These are phyloP conservation scores for Patiria miniata DNA, from an alignment of 35 echinoderm and acorn worm genomes.

Conservation along the genomic window DNA sequence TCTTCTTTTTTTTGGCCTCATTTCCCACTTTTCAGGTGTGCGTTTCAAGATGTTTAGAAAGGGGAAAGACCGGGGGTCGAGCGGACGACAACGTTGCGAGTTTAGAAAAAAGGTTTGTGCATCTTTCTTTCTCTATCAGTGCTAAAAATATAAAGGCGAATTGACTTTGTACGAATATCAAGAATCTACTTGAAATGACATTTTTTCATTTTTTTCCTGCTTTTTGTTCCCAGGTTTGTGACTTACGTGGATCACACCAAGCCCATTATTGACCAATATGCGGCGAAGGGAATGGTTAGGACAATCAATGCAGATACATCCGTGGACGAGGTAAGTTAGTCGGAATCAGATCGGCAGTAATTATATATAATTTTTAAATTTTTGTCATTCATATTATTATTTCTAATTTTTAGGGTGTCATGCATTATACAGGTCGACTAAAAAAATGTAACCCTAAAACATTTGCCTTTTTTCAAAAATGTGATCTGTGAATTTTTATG, in stretches of 20 bases:
- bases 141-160: background rate
- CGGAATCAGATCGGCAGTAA: background rate
- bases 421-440: no score
- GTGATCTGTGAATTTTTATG: no score
- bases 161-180: background rate
- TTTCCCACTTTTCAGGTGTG: constrained; percentile 39
- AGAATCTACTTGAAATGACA: background rate
- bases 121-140: background rate
- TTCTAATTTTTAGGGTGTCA: no score
- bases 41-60: constrained; percentile 73
- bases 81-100: constrained; percentile 89
- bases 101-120: constrained; percentile 88
- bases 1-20: background rate
- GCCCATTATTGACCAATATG: constrained; percentile 96
- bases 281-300: constrained; percentile 63
- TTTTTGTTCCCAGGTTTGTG: constrained; percentile 64
- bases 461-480: no score
- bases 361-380: no score
- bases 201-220: background rate
- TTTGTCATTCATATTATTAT: no score
- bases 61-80: constrained; percentile 78
- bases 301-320: constrained; percentile 52
- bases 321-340: constrained; percentile 65
- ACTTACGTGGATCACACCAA: constrained; percentile 80
- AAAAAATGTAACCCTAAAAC: no score